These are phyloP conservation scores for Syritta pipiens DNA, from an alignment of 2,888 invertebrate species.

Conservation along the genomic window DNA sequence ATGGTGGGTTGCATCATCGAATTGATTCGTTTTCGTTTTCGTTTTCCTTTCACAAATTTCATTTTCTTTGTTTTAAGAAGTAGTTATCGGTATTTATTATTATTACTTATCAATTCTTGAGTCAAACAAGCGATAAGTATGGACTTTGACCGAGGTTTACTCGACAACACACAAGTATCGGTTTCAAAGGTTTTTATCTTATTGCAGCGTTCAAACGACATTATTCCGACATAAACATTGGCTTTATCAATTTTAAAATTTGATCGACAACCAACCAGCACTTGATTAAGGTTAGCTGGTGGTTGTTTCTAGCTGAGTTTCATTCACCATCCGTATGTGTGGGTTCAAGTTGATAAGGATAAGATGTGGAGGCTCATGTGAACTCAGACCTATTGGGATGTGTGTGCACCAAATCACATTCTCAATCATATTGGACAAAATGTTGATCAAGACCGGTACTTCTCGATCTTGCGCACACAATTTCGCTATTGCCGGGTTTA, in stretches of 20 bases:
- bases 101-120: not conserved
- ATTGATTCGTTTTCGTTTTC: no score
- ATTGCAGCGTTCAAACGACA: conserved; percentile 36
- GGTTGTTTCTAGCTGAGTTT: conserved; percentile 36
- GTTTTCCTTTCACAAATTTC: no score
- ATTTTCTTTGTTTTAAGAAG: not conserved
- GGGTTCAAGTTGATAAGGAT: conserved; percentile 56
- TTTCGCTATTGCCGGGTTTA: no score
- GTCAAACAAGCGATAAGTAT: conserved; percentile 25
- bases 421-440: conserved; percentile 16
- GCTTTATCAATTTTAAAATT: conserved; percentile 44
- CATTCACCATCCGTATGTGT: conserved; percentile 29
- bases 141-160: conserved; percentile 32
- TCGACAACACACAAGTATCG: conserved; percentile 20
- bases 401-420: conserved; percentile 38
- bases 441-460: conserved; percentile 35
- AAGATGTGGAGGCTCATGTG: conserved; percentile 15
- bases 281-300: conserved; percentile 30
- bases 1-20: no score
- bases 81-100: not conserved
- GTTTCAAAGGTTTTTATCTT: conserved; percentile 9
- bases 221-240: conserved; percentile 1
- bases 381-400: conserved; percentile 18
- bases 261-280: conserved; percentile 34
- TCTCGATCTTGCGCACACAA: conserved; percentile 20